phyloP scores from a whole-genome alignment of 2,888 invertebrate species.

The Xylota segnis region DNA sequence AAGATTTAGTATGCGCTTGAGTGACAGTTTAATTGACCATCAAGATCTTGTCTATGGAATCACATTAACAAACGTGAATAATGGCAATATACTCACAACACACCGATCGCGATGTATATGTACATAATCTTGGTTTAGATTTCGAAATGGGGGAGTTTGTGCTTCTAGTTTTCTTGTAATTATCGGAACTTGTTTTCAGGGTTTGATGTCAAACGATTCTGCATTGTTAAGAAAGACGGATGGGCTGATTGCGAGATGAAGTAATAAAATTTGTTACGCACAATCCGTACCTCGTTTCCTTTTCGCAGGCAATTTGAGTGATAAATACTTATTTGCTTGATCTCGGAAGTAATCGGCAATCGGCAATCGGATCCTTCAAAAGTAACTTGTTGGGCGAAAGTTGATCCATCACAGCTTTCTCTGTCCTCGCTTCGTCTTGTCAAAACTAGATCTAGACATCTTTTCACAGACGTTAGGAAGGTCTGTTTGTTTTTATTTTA shows the following conservation, averaged over 20 bases:
- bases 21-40: constrained; percentile 48
- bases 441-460: neutral
- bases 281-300: neutral
- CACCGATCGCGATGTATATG: too few relatives aligned
- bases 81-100: constrained; percentile 4
- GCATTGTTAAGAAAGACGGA: neutral
- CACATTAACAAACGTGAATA: constrained; percentile 24
- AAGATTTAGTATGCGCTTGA: constrained; percentile 41
- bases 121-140: constrained; percentile 21
- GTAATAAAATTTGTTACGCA: neutral
- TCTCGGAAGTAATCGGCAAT: neutral
- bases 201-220: neutral
- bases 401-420: neutral
- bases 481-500: too few relatives aligned
- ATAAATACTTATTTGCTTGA: neutral
- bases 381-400: neutral
- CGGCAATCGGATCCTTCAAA: neutral
- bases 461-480: too few relatives aligned
- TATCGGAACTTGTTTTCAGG: neutral
- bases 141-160: neutral
- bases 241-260: neutral
- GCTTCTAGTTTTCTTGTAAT: neutral
- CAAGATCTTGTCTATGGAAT: constrained; percentile 35
- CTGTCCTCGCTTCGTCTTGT: neutral
- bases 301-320: neutral